These are phyloP conservation scores for Ambastaia sidthimunki DNA, from an alignment of 2,797 vertebrate genomes.

Conservation along the genomic window DNA sequence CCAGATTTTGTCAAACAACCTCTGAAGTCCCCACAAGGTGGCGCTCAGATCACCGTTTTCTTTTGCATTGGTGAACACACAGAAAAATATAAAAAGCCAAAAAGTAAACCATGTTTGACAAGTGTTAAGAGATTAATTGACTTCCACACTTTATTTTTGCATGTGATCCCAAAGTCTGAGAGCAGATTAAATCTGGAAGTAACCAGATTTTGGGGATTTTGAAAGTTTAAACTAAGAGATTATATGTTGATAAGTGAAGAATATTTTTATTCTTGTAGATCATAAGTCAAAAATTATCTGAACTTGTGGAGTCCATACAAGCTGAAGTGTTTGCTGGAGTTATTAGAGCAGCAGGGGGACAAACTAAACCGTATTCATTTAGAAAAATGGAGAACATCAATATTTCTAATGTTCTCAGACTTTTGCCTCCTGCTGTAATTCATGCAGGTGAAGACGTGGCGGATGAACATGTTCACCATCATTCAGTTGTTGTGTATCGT, in stretches of 20 bases:
- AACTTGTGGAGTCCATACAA: neutral
- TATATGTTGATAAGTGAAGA: neutral
- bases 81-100: neutral
- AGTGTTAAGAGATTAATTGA: neutral
- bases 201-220: neutral
- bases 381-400: neutral
- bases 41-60: slow-evolving; percentile 44
- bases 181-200: neutral
- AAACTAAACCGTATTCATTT: neutral
- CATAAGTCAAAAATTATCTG: neutral
- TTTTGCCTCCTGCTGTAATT: neutral
- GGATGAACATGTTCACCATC: slow-evolving; percentile 97
- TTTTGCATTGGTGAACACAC: neutral
- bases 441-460: slow-evolving; percentile 93
- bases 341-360: neutral
- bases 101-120: neutral
- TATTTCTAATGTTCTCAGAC: no score
- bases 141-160: neutral
- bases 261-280: neutral
- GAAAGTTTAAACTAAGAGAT: neutral
- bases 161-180: neutral
- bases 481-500: slow-evolving; percentile 93
- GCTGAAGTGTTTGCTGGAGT: neutral
- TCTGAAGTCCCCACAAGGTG: slow-evolving; percentile 60
- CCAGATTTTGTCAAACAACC: neutral